These are phyloP conservation scores for Drosophila rhopaloa DNA, from an alignment of 1,140 invertebrate genomes.

Conservation along the genomic window DNA sequence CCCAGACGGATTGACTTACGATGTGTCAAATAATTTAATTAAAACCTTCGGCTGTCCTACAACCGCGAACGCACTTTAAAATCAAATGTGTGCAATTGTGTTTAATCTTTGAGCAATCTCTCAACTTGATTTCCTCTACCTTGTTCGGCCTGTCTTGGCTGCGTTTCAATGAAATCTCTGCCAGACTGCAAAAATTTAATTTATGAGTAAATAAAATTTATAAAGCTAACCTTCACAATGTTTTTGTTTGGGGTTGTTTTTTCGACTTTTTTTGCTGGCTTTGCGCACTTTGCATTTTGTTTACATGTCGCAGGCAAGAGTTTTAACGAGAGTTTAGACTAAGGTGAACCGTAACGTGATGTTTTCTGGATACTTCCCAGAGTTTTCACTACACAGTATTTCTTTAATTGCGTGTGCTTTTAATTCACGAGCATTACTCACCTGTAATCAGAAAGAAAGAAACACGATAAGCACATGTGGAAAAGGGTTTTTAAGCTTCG, in stretches of 20 bases:
- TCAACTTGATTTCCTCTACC: conserved; percentile 51
- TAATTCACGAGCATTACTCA: conserved; percentile 57
- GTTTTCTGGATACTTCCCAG: conserved; percentile 27
- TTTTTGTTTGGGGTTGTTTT: conserved; percentile 28
- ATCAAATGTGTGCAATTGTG: conserved; percentile 20
- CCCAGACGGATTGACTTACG: conserved; percentile 3
- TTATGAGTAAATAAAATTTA: conserved; percentile 72
- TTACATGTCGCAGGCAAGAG: conserved; percentile 60
- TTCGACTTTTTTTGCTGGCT: conserved; percentile 32
- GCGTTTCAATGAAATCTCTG: conserved; percentile 61
- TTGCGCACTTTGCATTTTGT: conserved; percentile 67
- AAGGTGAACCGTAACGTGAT: conserved; percentile 36
- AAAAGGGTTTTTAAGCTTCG: conserved; percentile 22
- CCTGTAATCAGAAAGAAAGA: conserved; percentile 56
- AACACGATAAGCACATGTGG: conserved; percentile 29
- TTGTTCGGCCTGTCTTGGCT: conserved; percentile 39
- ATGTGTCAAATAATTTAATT: conserved; percentile 25
- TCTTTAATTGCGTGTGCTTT: conserved; percentile 37
- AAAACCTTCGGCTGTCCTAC: conserved; percentile 31
- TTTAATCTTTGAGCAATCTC: conserved; percentile 41
- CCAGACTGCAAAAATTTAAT: conserved; percentile 56
- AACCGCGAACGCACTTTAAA: conserved; percentile 17
- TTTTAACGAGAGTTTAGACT: conserved; percentile 38
- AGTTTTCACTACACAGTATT: conserved; percentile 25
- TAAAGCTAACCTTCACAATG: conserved; percentile 64